Evolutionary conservation across 1,140 invertebrate species (phyloP).

Genomic region (Meloidogyne hapla): DNA sequence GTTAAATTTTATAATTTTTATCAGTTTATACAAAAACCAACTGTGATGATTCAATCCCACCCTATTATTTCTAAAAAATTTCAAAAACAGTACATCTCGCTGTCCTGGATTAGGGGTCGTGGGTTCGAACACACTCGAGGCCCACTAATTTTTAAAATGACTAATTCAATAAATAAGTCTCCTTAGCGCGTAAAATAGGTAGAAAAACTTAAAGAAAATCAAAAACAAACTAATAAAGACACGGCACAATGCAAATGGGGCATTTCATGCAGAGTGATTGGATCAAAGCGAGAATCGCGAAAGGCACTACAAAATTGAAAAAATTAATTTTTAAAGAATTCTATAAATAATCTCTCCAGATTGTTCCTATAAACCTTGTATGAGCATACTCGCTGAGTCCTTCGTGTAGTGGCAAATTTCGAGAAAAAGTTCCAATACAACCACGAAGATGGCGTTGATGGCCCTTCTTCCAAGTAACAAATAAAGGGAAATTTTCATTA

Average conservation of each 20-base stretch:
- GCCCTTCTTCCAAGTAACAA: conserved; percentile 69
- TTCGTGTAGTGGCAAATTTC: conserved; percentile 65
- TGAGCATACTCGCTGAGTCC: conserved; percentile 68
- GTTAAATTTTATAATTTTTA: too few relatives aligned
- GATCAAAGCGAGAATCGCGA: conserved; percentile 92
- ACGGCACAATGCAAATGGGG: conserved; percentile 87
- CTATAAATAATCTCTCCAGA: conserved; percentile 22
- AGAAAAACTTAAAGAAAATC: not conserved
- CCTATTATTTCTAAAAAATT: too few relatives aligned
- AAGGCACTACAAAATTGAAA: conserved; percentile 78
- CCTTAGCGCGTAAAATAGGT: too few relatives aligned
- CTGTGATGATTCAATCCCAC: too few relatives aligned
- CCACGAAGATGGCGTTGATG: conserved; percentile 65
- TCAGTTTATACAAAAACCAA: too few relatives aligned
- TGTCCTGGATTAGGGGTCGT: too few relatives aligned
- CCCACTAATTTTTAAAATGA: not conserved
- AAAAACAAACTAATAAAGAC: conserved; percentile 80
- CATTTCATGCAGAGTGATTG: conserved; percentile 85
- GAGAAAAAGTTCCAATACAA: conserved; percentile 68
- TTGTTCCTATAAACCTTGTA: conserved; percentile 50
- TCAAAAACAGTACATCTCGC: too few relatives aligned
- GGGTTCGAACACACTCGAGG: not conserved
- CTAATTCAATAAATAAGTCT: not conserved
- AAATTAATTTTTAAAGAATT: conserved; percentile 16
- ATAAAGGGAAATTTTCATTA: conserved; percentile 64